Percentiles rank a stretch among this genome's conserved stretches.
phyloP scores from a whole-genome alignment of 1,140 invertebrate genomes.

The Lepidotrigona ventralis region DNA sequence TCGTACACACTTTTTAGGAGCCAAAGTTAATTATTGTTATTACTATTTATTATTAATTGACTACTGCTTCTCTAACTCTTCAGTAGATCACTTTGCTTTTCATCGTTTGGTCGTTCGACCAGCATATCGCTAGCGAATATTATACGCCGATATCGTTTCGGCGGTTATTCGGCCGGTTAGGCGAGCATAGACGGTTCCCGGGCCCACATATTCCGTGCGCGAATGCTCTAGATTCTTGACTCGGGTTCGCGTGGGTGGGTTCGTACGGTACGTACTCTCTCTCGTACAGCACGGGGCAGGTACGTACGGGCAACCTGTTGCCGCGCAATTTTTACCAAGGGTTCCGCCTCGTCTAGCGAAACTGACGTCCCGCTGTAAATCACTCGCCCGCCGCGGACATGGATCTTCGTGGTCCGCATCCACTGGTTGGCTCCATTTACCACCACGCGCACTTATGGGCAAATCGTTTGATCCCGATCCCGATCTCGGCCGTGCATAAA shows the following conservation, averaged over 20 bases:
- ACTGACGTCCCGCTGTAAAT: conserved; percentile 60
- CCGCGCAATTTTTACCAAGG: conserved; percentile 63
- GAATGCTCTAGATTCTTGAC: conserved; percentile 46
- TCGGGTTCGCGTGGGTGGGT: conserved; percentile 1
- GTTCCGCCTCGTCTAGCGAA: conserved; percentile 63
- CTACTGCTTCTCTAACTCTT: too few species aligned
- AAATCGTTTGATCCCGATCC: conserved; percentile 8
- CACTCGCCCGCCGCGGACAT: conserved; percentile 45
- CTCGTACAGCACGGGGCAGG: conserved; percentile 5
- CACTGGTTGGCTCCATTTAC: conserved; percentile 54
- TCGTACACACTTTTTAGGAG: too few species aligned
- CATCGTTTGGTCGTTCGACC: neutral
- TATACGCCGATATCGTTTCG: neutral
- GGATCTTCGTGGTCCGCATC: conserved; percentile 51
- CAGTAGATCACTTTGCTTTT: neutral
- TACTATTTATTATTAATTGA: too few species aligned
- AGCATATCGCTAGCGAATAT: neutral
- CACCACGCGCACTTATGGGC: conserved; percentile 31
- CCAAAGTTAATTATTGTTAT: too few species aligned
- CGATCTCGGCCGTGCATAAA: neutral
- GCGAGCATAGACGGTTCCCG: conserved; percentile 24
- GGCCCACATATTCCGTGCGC: conserved; percentile 1
- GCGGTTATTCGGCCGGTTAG: conserved; percentile 11
- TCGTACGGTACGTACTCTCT: neutral
- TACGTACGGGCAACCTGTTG: conserved; percentile 66